phyloP scores from a whole-genome alignment of 2,888 invertebrate genomes.

The Cheilosia pagana region DNA sequence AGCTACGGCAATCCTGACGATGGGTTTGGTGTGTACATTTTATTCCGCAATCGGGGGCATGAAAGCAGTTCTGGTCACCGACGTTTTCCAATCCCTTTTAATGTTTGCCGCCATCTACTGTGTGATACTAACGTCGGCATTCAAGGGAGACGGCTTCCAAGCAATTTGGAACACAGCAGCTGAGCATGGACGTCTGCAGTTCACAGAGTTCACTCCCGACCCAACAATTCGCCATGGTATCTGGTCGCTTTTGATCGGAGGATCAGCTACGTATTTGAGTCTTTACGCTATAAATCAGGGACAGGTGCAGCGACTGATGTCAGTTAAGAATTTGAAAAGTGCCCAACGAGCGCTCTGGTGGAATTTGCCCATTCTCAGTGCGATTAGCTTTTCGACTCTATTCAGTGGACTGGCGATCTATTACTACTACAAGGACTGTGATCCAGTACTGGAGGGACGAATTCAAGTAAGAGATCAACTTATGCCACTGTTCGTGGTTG shows the following conservation, averaged over 20 bases:
- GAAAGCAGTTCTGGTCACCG: slow-evolving; percentile 95
- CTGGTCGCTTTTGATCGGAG: slow-evolving; percentile 92
- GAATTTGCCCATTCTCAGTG: slow-evolving; percentile 90
- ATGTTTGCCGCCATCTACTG: slow-evolving; percentile 94
- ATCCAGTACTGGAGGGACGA: slow-evolving; percentile 87
- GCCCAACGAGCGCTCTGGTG: slow-evolving; percentile 91
- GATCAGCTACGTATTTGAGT: slow-evolving; percentile 91
- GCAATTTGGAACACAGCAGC: slow-evolving; percentile 89
- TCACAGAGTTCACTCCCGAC: slow-evolving; percentile 88
- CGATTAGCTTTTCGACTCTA: slow-evolving; percentile 89
- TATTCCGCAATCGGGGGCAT: slow-evolving; percentile 95
- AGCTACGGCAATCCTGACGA: slow-evolving; percentile 88
- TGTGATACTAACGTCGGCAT: slow-evolving; percentile 89
- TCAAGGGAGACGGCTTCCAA: slow-evolving; percentile 88
- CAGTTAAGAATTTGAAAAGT: slow-evolving; percentile 88
- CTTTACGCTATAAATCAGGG: slow-evolving; percentile 95
- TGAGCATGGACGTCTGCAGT: slow-evolving; percentile 88
- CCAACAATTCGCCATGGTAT: slow-evolving; percentile 93
- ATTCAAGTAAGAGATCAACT: slow-evolving; percentile 90
- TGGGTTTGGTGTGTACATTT: slow-evolving; percentile 91
- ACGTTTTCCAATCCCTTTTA: slow-evolving; percentile 92
- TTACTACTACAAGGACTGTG: slow-evolving; percentile 92
- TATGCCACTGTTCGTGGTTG: slow-evolving; percentile 91
- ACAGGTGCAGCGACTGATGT: slow-evolving; percentile 90
- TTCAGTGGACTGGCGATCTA: slow-evolving; percentile 93